phyloP scores from a whole-genome alignment of 2,113 vertebrate species.

The Cyanistes caeruleus region DNA sequence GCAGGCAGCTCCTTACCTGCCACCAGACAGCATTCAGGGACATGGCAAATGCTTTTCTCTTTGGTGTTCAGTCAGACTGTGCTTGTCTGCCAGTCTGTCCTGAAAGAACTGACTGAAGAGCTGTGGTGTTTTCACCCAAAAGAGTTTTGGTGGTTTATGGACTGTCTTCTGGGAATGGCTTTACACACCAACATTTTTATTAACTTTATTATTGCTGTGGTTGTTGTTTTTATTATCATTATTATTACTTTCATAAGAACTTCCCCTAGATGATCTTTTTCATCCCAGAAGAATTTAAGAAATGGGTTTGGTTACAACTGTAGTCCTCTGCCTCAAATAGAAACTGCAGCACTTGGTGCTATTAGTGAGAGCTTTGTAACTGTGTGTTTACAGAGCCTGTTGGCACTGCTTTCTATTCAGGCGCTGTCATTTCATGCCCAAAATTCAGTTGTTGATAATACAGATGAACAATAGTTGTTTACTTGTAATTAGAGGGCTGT shows the following conservation, averaged over 20 bases:
- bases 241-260: not conserved
- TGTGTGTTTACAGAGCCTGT: not conserved
- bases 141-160: not conserved
- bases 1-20: not conserved
- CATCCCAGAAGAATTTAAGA: not conserved
- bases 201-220: not conserved
- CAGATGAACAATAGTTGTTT: not conserved
- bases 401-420: not conserved
- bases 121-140: not conserved
- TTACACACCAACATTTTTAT: not conserved
- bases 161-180: not conserved
- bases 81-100: not conserved
- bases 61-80: not conserved
- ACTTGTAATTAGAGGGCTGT: not conserved
- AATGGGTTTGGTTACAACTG: not conserved
- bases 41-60: not conserved
- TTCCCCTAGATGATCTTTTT: not conserved
- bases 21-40: not conserved
- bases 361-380: not conserved
- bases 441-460: not conserved
- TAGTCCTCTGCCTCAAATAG: not conserved
- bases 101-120: not conserved
- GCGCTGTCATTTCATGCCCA: not conserved
- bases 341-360: not conserved
- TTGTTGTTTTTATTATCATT: not conserved